Evolutionary conservation across 2,797 vertebrate genomes (phyloP).

Genomic region (Tamandua tetradactyla): DNA sequence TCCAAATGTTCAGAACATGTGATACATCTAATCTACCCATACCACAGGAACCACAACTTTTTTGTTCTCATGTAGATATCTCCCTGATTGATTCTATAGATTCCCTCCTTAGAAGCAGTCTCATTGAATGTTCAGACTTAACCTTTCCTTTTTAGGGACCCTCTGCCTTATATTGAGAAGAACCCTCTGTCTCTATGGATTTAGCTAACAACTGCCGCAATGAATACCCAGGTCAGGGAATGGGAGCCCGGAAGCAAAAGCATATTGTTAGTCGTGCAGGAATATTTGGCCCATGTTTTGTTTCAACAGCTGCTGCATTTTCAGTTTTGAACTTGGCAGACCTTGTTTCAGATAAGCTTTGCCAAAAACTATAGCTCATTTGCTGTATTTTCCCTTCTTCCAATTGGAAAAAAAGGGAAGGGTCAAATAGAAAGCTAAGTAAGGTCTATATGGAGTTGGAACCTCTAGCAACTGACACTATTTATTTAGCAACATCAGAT

Average conservation of each 20-base stretch:
- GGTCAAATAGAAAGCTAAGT: slow-evolving; percentile 26
- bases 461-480: slow-evolving; percentile 36
- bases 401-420: slow-evolving; percentile 42
- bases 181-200: not conserved
- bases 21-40: not conserved
- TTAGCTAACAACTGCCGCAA: slow-evolving; percentile 63
- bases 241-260: slow-evolving; percentile 4
- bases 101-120: not conserved
- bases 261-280: slow-evolving; percentile 45
- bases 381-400: slow-evolving; percentile 36
- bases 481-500: slow-evolving; percentile 37
- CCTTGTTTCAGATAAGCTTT: slow-evolving; percentile 59
- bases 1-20: not conserved
- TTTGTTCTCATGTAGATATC: not conserved
- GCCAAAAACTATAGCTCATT: slow-evolving; percentile 62
- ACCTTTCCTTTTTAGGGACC: not conserved
- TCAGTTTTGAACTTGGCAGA: slow-evolving; percentile 70
- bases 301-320: slow-evolving; percentile 68
- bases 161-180: not conserved
- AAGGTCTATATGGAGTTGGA: not conserved
- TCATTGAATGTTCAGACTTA: not conserved
- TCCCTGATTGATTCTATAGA: not conserved
- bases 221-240: not conserved
- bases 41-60: not conserved
- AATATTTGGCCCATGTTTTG: slow-evolving; percentile 57